Evolutionary conservation across 2,797 vertebrate species (phyloP).

Genomic region (Knipowitschia caucasica): DNA sequence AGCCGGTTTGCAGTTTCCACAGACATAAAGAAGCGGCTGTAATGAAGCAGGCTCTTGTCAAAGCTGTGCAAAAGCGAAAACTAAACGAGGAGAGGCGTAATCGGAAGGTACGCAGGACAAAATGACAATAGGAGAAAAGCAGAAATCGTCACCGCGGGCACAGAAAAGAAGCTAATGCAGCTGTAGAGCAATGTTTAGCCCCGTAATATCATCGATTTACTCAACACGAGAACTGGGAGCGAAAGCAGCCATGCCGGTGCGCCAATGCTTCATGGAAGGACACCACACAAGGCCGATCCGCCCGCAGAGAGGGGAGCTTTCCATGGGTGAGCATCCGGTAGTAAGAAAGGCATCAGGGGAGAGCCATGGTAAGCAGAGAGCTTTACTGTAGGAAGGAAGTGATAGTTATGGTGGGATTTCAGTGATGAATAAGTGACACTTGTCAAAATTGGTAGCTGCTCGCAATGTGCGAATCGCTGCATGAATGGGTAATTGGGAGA

Average conservation of each 20-base stretch:
- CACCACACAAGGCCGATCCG: constrained; percentile 43
- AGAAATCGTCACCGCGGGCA: constrained; percentile 35
- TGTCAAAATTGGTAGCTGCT: constrained; percentile 22
- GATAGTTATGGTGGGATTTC: constrained; percentile 21
- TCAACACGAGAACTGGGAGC: constrained; percentile 49
- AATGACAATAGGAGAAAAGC: constrained; percentile 34
- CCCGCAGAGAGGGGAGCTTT: constrained; percentile 34
- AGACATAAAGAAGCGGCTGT: constrained; percentile 42
- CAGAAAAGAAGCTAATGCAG: constrained; percentile 56
- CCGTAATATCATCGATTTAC: constrained; percentile 46
- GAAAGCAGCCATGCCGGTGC: constrained; percentile 53
- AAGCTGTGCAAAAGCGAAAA: constrained; percentile 46
- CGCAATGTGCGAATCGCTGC: constrained; percentile 22
- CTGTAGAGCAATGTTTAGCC: constrained; percentile 29
- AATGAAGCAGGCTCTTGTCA: constrained; percentile 47
- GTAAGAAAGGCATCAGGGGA: constrained; percentile 38
- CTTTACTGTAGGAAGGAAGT: constrained; percentile 20
- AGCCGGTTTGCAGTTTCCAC: constrained; percentile 45
- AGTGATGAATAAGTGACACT: constrained; percentile 22
- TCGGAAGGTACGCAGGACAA: constrained; percentile 47
- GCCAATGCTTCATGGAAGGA: constrained; percentile 51
- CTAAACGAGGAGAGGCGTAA: constrained; percentile 48
- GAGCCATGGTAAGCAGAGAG: constrained; percentile 44
- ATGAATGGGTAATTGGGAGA: constrained; percentile 21
- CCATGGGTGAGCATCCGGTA: constrained; percentile 30